Evolutionary conservation across 1,140 invertebrate species (phyloP).

Genomic region (Leptoteleia sp.): DNA sequence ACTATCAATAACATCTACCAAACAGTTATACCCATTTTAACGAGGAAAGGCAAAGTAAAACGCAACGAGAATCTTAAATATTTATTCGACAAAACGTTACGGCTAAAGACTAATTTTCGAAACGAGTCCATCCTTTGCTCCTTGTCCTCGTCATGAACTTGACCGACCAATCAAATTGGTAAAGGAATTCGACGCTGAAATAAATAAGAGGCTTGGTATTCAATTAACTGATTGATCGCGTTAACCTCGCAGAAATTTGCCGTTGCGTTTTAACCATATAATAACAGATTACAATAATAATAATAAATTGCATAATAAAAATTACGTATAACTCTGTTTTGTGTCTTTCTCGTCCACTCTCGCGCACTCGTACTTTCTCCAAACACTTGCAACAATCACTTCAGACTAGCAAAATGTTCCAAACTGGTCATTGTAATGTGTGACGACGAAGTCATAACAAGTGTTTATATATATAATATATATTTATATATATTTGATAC

Average conservation of each 20-base stretch:
- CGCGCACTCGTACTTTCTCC: constrained; percentile 15
- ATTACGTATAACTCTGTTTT: constrained; percentile 37
- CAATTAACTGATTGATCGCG: constrained; percentile 18
- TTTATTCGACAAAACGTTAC: constrained; percentile 30
- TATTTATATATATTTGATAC: not conserved
- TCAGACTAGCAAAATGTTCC: constrained; percentile 53
- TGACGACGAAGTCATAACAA: constrained; percentile 27
- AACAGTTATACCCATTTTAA: no score
- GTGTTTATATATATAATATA: constrained; percentile 34
- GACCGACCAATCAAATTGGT: constrained; percentile 14
- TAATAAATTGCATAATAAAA: constrained; percentile 46
- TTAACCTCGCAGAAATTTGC: constrained; percentile 12
- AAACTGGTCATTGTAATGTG: constrained; percentile 42
- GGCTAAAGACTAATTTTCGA: constrained; percentile 16
- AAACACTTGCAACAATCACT: constrained; percentile 39
- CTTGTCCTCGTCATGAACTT: not conserved
- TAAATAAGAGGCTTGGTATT: constrained; percentile 36
- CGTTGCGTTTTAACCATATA: constrained; percentile 33
- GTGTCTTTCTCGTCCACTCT: constrained; percentile 18
- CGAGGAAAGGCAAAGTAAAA: no score
- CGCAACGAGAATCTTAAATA: constrained; percentile 17
- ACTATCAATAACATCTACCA: no score
- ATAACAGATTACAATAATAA: constrained; percentile 54
- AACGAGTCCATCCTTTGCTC: constrained; percentile 9
- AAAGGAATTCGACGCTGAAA: not conserved